Evolutionary conservation across 2,888 invertebrate genomes (phyloP), one percentile per base, ranked within the genome.

Genomic region (Steromphala cineraria): DNA sequence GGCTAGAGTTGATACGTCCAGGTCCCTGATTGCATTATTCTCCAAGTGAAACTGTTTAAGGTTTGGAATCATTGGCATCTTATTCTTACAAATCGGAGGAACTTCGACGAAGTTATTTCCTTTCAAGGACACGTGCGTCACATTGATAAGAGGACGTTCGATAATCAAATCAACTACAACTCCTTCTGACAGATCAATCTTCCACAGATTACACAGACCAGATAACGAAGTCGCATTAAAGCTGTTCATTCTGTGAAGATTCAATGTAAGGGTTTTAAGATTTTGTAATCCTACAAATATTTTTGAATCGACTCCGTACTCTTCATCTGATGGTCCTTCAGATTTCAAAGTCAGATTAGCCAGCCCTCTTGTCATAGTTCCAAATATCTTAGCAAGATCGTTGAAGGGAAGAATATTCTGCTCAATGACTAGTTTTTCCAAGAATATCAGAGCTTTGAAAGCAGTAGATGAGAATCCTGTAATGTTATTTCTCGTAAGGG

Each of bases 191-290:
- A 75, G 4, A 24, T 75, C 75, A 53, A 75, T 2, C 17, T 53
- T 15, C 17, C 21, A 13, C 24, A 75, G 52, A 75, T 75, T 75
- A 28, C 5, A 1, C 75, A 75, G 21, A n/a, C 7, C 21, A 17
- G 75, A 52, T 21, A 75, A 75, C n/a, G 53, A 21, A 19, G 52
- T 17, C 8, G 52, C 75, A 53, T 75, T 75, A 24, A 75, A 75
- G 13, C 19, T 75, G 28, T 52, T 24, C 24, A 75, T 46, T 21
- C 52, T 53, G 13, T 21, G 0, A 5, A 53, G 75, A 53, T 19
- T 5, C 46, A 46, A 13, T 10, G 46, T 46, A 13, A 46, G 46
- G 46, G 46, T 46, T 46, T 4, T 46, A 10, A 46, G 46, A 13
- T 46, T 46, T 46, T 46, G 46, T 46, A 46, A 46, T 46, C 13